A percentile compares a stretch with the other conserved stretches of the same genome.
These are phyloP conservation scores for Perognathus longimembris DNA, from an alignment of 2,113 vertebrate genomes.

Conservation along the genomic window DNA sequence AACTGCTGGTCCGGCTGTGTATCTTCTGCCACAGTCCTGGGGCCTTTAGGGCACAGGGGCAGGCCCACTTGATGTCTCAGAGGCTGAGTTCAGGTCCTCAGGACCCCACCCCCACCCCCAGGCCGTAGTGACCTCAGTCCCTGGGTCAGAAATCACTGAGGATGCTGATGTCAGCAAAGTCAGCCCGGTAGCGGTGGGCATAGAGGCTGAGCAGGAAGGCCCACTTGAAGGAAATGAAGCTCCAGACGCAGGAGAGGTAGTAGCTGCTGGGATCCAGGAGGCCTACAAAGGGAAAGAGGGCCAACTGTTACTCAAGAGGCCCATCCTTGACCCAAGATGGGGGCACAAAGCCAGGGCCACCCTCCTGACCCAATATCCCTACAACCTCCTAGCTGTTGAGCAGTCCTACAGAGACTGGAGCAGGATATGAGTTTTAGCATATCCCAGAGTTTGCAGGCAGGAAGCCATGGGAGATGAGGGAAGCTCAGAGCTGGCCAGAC, in stretches of 20 bases:
- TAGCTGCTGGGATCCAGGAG: slow-evolving; percentile 91
- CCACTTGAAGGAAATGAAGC: slow-evolving; percentile 95
- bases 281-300: slow-evolving; percentile 83
- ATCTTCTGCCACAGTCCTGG: slow-evolving; percentile 42
- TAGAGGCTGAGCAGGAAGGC: slow-evolving; percentile 89
- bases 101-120: background rate
- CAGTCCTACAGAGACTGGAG: background rate
- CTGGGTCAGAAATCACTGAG: slow-evolving; percentile 93
- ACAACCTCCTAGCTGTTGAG: background rate
- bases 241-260: slow-evolving; percentile 95
- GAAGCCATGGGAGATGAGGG: background rate
- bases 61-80: slow-evolving; percentile 20
- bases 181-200: slow-evolving; percentile 92
- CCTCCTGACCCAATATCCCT: background rate
- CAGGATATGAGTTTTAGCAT: background rate
- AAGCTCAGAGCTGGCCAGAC: background rate
- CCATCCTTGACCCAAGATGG: background rate
- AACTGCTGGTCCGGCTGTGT: background rate
- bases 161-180: slow-evolving; percentile 96
- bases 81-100: slow-evolving; percentile 46
- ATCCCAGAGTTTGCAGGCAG: background rate
- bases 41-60: background rate
- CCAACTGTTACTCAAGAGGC: background rate
- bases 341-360: no score
- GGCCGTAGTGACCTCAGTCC: background rate